Percentiles rank a stretch among this genome's conserved stretches.
These are phyloP conservation scores for Labeo calbasu DNA, from an alignment of 2,797 vertebrate species.

Conservation along the genomic window DNA sequence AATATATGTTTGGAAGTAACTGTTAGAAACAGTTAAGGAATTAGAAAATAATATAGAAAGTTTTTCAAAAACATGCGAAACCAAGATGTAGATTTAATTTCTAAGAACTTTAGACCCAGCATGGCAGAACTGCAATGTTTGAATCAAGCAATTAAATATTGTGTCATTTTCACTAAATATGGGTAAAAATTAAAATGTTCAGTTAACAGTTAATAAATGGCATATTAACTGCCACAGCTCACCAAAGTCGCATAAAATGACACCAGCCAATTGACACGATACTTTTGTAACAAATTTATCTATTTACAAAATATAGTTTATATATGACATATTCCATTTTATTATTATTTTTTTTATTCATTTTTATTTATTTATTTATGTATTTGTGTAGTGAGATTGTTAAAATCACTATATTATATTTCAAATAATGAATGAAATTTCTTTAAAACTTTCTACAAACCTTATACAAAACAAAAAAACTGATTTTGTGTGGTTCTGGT, in stretches of 20 bases:
- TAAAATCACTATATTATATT: not conserved
- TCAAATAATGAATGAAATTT: not conserved
- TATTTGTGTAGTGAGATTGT: no score
- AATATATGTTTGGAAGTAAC: no score
- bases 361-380: no score
- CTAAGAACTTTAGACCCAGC: not conserved
- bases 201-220: not conserved
- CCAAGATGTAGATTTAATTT: no score
- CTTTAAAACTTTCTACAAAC: no score
- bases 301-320: not conserved
- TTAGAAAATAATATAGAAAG: no score
- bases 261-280: not conserved
- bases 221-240: not conserved
- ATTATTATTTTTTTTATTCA: no score
- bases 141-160: not conserved
- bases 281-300: not conserved
- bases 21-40: no score
- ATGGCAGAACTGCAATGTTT: not conserved
- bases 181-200: not conserved
- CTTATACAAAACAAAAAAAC: no score
- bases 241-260: not conserved
- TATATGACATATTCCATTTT: no score
- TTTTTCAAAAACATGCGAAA: no score
- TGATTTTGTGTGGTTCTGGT: not conserved
- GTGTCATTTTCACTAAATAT: not conserved